Percentiles rank a stretch among this genome's conserved stretches.
These are phyloP conservation scores for Taenaris catops DNA, from an alignment of 2,888 invertebrate species.

Conservation along the genomic window DNA sequence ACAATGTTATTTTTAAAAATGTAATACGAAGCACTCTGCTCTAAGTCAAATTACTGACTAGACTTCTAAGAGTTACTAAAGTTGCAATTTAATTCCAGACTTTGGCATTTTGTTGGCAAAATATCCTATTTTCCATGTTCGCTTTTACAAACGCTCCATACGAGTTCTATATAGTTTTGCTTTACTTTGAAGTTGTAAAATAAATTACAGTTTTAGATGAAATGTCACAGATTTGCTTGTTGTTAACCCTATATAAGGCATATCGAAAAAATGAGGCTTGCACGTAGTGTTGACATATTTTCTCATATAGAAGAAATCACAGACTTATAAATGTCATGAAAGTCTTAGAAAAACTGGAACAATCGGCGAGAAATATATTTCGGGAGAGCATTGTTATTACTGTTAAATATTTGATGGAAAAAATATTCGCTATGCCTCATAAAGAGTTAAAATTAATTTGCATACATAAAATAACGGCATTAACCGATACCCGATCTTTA, in stretches of 20 bases:
- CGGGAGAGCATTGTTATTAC: no score
- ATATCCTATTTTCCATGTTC: constrained; percentile 18
- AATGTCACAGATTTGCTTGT: constrained; percentile 4
- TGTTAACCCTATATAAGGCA: background rate
- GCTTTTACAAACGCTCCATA: constrained; percentile 13
- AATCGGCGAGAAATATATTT: no score
- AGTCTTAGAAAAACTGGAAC: no score
- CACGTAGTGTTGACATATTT: no score
- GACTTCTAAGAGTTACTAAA: constrained; percentile 8
- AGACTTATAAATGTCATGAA: no score
- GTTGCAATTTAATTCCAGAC: constrained; percentile 15
- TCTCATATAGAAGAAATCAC: no score
- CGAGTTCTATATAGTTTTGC: constrained; percentile 1
- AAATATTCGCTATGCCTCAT: no score
- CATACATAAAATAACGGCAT: no score
- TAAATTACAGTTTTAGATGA: constrained; percentile 4
- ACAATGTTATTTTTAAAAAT: background rate
- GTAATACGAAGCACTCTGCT: constrained; percentile 4
- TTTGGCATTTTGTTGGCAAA: constrained; percentile 25
- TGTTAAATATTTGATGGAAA: no score
- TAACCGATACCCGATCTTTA: no score
- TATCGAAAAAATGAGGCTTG: no score
- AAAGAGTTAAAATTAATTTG: no score
- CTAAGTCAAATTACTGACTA: constrained; percentile 3
- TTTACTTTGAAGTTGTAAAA: constrained; percentile 3